These are phyloP conservation scores for Phyllopteryx taeniolatus DNA, from an alignment of 2,113 vertebrate species.

Conservation along the genomic window DNA sequence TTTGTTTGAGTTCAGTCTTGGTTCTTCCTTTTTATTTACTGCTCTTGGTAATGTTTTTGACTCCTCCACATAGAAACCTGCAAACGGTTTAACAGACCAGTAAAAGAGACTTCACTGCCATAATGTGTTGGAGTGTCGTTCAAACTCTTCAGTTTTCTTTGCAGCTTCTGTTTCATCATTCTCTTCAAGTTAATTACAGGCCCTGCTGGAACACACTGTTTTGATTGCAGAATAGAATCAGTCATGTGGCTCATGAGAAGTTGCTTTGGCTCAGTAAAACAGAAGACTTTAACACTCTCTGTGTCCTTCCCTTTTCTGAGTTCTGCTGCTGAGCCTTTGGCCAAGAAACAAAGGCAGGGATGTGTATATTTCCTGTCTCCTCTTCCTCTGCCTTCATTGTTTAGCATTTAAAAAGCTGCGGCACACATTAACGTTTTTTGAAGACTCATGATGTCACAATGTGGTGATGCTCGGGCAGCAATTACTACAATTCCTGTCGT, in stretches of 20 bases:
- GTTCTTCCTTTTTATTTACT: conserved; percentile 42
- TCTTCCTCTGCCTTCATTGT: conserved; percentile 12
- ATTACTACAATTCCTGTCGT: background rate
- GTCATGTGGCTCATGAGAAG: conserved; percentile 26
- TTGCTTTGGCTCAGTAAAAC: conserved; percentile 24
- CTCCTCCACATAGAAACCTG: conserved; percentile 49
- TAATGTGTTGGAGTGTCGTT: conserved; percentile 47
- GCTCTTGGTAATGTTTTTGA: conserved; percentile 48
- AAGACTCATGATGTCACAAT: conserved; percentile 2
- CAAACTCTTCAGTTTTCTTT: conserved; percentile 36
- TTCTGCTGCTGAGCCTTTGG: conserved; percentile 24
- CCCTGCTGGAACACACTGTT: conserved; percentile 27
- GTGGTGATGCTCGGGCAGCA: background rate
- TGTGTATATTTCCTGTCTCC: conserved; percentile 18
- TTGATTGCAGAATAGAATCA: conserved; percentile 16
- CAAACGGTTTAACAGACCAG: conserved; percentile 51
- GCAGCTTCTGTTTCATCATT: conserved; percentile 38
- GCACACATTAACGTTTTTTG: conserved; percentile 1
- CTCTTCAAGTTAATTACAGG: background rate
- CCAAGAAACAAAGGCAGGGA: background rate
- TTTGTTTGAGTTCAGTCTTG: conserved; percentile 39
- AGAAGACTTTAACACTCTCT: conserved; percentile 17
- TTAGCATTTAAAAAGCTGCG: conserved; percentile 2
- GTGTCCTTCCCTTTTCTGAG: conserved; percentile 20
- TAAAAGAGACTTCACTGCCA: conserved; percentile 47